A percentile compares a stretch with the other conserved stretches of the same genome.
Conservation (phyloP, 2,888 invertebrate species). For the Cephus pulcher region DNA sequence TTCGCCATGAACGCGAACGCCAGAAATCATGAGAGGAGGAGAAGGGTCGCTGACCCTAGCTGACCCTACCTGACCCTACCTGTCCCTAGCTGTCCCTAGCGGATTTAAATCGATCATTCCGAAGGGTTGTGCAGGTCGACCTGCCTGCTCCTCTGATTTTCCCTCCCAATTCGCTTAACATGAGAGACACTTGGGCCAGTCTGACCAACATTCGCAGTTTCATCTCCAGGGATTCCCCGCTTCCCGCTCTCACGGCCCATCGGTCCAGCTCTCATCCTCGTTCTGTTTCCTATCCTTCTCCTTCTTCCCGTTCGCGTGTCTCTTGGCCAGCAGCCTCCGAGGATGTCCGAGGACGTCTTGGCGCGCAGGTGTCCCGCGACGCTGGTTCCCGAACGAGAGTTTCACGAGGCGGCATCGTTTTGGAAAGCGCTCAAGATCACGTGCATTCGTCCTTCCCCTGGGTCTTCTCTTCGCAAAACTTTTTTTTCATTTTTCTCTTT, state of each 20-base stretch:
- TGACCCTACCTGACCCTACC: background rate
- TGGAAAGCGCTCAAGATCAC: slow-evolving; percentile 6
- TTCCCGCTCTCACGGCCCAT: background rate
- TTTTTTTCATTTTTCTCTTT: background rate
- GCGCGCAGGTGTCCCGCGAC: slow-evolving; percentile 49
- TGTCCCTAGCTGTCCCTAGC: background rate
- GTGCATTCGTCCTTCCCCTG: slow-evolving; percentile 6
- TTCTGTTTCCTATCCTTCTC: slow-evolving; percentile 10
- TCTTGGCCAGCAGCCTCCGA: slow-evolving; percentile 4
- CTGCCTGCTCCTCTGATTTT: slow-evolving; percentile 13
- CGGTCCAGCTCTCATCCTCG: slow-evolving; percentile 23
- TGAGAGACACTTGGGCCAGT: background rate
- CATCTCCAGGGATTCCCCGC: background rate
- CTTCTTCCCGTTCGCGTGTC: slow-evolving; percentile 9
- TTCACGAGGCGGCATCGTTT: slow-evolving; percentile 22
- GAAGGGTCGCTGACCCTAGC: slow-evolving; percentile 18
- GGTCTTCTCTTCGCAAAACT: slow-evolving; percentile 1
- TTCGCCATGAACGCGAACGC: background rate
- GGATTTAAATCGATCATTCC: slow-evolving; percentile 1
- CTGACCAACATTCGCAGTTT: background rate
- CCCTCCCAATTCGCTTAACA: background rate
- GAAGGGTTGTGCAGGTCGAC: slow-evolving; percentile 13
- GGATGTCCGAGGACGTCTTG: slow-evolving; percentile 32
- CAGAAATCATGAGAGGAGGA: background rate
- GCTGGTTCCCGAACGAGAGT: slow-evolving; percentile 48